A percentile compares a stretch with the other conserved stretches of the same genome.
Evolutionary conservation across 2,888 invertebrate genomes (phyloP).

Genomic region (Chrysolina oricalcia): DNA sequence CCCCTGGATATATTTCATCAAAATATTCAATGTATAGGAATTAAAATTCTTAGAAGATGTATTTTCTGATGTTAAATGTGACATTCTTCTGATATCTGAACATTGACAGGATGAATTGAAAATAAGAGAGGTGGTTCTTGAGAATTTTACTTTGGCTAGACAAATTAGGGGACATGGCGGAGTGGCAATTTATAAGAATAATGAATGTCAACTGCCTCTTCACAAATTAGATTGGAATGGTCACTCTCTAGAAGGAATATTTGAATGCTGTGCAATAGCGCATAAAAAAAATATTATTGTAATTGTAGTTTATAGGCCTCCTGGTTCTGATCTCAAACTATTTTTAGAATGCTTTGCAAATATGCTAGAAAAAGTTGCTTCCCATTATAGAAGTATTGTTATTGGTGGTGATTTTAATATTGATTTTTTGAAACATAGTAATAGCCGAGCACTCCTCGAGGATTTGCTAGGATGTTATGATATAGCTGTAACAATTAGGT

Average conservation of each 20-base stretch:
- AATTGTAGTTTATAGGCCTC: conserved; percentile 4
- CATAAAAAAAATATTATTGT: conserved; percentile 8
- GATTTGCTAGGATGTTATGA: no score
- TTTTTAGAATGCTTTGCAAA: no score
- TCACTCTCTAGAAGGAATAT: conserved; percentile 6
- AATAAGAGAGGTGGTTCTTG: conserved; percentile 8
- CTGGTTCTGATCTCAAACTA: no score
- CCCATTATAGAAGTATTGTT: no score
- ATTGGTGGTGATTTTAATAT: no score
- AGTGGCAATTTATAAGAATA: background rate
- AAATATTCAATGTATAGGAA: conserved; percentile 10
- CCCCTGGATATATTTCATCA: conserved; percentile 8
- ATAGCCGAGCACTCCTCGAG: no score
- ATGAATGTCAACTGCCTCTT: no score
- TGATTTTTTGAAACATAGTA: no score
- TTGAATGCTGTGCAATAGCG: background rate
- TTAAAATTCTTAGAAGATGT: background rate
- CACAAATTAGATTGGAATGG: no score
- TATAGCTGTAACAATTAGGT: no score
- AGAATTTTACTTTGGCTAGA: conserved; percentile 7
- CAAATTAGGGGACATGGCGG: background rate
- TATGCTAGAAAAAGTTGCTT: no score
- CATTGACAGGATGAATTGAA: no score
- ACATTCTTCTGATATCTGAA: conserved; percentile 11
- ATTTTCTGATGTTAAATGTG: conserved; percentile 12